A percentile compares a stretch with the other conserved stretches of the same genome.
Evolutionary conservation across 2,797 vertebrate species (phyloP).

Genomic region (Podarcis lilfordi): DNA sequence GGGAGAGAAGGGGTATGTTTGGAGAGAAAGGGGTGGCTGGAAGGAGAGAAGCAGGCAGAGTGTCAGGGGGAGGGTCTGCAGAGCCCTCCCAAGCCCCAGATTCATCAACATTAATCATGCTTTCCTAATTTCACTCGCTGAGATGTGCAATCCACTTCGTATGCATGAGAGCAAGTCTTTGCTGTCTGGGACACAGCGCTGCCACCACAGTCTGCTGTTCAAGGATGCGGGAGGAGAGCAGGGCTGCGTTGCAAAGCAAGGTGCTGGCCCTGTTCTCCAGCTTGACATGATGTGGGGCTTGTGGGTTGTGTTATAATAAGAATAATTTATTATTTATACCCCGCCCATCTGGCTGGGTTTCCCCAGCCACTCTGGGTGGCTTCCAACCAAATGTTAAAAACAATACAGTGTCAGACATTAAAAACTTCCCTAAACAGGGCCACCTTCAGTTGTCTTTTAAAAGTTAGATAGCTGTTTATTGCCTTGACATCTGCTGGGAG

Average conservation of each 20-base stretch:
- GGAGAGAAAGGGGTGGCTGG: not conserved
- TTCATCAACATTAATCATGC: constrained; percentile 28
- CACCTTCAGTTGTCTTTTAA: no score
- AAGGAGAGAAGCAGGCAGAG: not conserved
- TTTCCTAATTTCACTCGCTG: constrained; percentile 17
- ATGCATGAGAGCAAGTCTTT: not conserved
- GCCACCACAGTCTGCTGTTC: not conserved
- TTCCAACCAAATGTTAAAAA: no score
- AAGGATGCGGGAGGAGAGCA: not conserved
- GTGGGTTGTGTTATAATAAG: not conserved
- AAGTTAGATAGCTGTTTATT: no score
- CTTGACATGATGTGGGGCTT: not conserved
- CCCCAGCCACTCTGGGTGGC: no score
- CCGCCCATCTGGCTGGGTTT: no score
- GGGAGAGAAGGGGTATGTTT: not conserved
- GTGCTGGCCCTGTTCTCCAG: not conserved
- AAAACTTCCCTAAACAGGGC: no score
- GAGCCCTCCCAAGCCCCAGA: constrained; percentile 22
- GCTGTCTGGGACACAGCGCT: not conserved
- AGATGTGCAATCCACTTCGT: not conserved
- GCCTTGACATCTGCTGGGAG: no score
- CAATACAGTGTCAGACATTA: no score
- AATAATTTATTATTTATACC: no score
- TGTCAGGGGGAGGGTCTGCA: not conserved
- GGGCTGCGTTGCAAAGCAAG: not conserved